Percentiles rank a stretch among this genome's conserved stretches.
These are phyloP conservation scores for Phymastichus coffea DNA, from an alignment of 1,140 invertebrate species.

Conservation along the genomic window DNA sequence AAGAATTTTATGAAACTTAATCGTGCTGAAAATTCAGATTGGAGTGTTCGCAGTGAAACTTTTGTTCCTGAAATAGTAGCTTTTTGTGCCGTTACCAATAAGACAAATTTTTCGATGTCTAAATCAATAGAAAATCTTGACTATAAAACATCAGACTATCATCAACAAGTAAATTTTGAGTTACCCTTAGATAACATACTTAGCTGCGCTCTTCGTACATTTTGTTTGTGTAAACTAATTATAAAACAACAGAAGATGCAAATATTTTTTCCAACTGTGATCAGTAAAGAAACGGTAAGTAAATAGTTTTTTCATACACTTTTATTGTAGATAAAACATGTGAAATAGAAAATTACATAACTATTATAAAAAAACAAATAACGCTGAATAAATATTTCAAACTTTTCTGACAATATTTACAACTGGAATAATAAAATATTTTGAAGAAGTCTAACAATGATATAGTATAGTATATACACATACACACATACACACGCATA, in stretches of 20 bases:
- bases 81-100: constrained; percentile 67
- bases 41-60: constrained; percentile 66
- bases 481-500: too few species aligned
- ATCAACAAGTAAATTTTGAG: not conserved
- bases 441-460: too few species aligned
- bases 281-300: constrained; percentile 36
- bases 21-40: constrained; percentile 68
- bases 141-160: constrained; percentile 43
- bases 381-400: too few species aligned
- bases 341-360: too few species aligned
- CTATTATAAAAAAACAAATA: too few species aligned
- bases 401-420: too few species aligned
- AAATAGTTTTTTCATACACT: not conserved
- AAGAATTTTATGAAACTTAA: constrained; percentile 77
- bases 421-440: too few species aligned
- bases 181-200: constrained; percentile 42
- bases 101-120: constrained; percentile 47
- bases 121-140: constrained; percentile 46
- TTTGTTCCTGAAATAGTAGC: constrained; percentile 70
- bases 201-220: constrained; percentile 66
- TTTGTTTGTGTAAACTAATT: constrained; percentile 66
- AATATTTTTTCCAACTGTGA: constrained; percentile 24
- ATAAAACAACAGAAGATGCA: constrained; percentile 50
- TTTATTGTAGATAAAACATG: too few species aligned
- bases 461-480: too few species aligned